Evolutionary conservation across 2,113 vertebrate genomes (phyloP).

Genomic region (Dolichotis patagonum): DNA sequence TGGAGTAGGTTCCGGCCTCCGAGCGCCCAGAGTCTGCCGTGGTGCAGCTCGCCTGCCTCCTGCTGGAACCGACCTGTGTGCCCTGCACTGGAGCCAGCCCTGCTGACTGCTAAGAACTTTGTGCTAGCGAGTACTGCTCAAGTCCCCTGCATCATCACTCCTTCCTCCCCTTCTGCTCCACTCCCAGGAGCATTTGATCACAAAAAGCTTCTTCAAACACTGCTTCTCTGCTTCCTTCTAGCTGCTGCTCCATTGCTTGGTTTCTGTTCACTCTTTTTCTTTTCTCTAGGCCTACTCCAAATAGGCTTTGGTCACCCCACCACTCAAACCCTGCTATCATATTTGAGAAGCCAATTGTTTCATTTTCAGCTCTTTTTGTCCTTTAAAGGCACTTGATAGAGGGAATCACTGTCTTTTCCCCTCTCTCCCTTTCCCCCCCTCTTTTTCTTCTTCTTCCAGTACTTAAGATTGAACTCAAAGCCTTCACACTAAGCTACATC

Average conservation of each 20-base stretch:
- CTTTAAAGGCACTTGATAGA: neutral
- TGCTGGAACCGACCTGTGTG: fast-evolving
- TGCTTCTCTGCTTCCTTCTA: neutral
- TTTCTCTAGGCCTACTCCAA: neutral
- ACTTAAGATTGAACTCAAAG: neutral
- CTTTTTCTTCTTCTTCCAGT: neutral
- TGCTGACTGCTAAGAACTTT: neutral
- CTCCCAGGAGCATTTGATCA: neutral
- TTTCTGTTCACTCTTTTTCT: neutral
- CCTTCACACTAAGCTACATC: neutral
- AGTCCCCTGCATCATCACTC: neutral
- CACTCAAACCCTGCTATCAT: neutral
- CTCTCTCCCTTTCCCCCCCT: neutral
- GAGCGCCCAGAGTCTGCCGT: neutral
- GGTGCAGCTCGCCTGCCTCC: neutral
- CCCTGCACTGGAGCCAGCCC: neutral
- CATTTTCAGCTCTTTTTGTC: neutral
- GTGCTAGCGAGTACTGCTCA: neutral
- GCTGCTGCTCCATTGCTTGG: neutral
- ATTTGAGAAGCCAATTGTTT: neutral
- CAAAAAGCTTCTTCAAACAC: neutral
- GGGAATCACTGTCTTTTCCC: neutral
- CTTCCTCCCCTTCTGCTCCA: neutral
- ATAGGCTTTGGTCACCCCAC: neutral
- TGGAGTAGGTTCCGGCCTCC: neutral